Evolutionary conservation across 2,797 vertebrate genomes (phyloP), one percentile per base, ranked within the genome.

Genomic region (Acestrorhynchus altus): DNA sequence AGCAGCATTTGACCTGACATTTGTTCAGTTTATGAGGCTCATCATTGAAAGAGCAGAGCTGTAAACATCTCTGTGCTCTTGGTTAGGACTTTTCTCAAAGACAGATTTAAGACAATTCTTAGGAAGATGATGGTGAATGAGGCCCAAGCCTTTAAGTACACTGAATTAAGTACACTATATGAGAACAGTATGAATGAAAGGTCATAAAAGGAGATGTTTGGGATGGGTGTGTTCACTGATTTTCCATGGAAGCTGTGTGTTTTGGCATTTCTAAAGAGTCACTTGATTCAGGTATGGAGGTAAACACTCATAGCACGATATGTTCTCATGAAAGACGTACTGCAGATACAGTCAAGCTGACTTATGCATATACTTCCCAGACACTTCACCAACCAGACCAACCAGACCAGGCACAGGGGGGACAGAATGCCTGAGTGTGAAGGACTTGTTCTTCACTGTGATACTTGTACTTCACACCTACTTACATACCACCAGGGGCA

Each of bases 401-500:
- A 51, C 46, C 18, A 51, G 39, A 24, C 12, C 8, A 40, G 18
- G 26, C 47, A 20, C 20, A 44, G 39, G 16, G 4, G 7, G 63
- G 44, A 18, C 18, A 4, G 24, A n/a, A 12, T 4, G 18, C 28
- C 15, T 28, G 22, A 49, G 44, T 18, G 24, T 2, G 4, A 15
- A 28, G 20, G 63, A 26, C 20, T 15, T 46, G 24, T 13, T 31
- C 57, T 66, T 28, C 24, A 28, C 40, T 35, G 8, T n/a, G 57
- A 66, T 42, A 66, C 40, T 28, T 24, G 42, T 31, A 47, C 6
- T 47, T 67, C 24, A 51, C 44, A 67, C 65, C 24, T 42, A 31
- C 24, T 51, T 31, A 31, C 44, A 67, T 49, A 31, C 44, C 20
- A 18, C 26, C 49, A 12, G 24, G 20, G 16, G 16, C 3, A 28